phyloP scores from a whole-genome alignment of 2,113 vertebrate species.

The Podiceps cristatus region DNA sequence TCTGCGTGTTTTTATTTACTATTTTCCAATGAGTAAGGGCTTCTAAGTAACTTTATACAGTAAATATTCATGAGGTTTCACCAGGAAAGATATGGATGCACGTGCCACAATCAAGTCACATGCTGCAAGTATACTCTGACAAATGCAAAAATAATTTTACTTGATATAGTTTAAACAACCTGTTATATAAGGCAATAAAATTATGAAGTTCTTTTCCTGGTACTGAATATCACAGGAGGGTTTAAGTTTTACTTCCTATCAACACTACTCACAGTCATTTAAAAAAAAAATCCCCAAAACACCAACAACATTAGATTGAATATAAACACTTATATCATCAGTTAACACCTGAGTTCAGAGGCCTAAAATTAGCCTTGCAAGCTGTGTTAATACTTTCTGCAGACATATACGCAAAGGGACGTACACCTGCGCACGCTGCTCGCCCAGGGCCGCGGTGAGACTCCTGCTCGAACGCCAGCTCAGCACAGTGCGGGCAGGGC shows the following conservation, averaged over 20 bases:
- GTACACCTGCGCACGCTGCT: rapidly evolving
- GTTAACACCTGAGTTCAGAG: background rate
- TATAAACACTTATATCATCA: background rate
- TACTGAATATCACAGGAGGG: background rate
- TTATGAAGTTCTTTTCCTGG: background rate
- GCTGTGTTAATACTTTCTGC: background rate
- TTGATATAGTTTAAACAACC: background rate
- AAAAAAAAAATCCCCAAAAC: background rate
- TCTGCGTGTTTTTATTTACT: background rate
- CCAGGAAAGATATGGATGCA: background rate
- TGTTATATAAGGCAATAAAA: background rate
- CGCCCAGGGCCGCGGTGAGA: background rate
- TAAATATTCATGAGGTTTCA: background rate
- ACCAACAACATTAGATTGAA: background rate
- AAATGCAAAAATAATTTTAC: background rate
- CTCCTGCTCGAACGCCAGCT: background rate
- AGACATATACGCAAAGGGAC: background rate
- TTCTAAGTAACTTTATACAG: background rate
- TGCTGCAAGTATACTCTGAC: background rate
- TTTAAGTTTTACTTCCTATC: background rate
- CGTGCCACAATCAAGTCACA: background rate
- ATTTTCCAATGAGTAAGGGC: background rate
- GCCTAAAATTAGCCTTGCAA: background rate
- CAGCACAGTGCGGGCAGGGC: background rate
- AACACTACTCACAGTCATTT: background rate